These are phyloP conservation scores for Helobdella robusta DNA, from an alignment of 2,888 invertebrate genomes.

Conservation along the genomic window DNA sequence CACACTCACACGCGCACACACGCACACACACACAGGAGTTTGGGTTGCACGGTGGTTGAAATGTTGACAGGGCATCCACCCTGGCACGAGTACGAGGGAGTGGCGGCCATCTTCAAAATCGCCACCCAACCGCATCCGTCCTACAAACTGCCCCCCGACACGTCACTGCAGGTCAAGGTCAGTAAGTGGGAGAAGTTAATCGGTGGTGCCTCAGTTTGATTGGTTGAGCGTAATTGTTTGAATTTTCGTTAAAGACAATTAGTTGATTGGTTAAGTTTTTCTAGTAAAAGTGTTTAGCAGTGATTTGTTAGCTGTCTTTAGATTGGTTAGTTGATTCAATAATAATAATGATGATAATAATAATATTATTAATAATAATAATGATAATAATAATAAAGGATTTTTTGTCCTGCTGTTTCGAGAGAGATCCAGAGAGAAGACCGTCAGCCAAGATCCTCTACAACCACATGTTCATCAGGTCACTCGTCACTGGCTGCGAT, in stretches of 20 bases:
- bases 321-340: no score
- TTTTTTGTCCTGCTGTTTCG: conserved; percentile 43
- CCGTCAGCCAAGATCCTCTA: conserved; percentile 42
- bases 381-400: no score
- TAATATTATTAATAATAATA: no score
- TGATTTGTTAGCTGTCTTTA: no score
- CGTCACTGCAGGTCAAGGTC: conserved; percentile 35
- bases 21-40: conserved; percentile 42
- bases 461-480: conserved; percentile 31
- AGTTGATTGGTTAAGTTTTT: no score
- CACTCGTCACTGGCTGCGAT: conserved; percentile 1
- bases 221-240: background rate
- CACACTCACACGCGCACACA: background rate
- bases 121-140: conserved; percentile 44
- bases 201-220: background rate
- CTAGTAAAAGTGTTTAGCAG: no score
- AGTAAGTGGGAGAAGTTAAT: background rate
- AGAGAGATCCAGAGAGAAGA: conserved; percentile 39
- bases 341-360: no score
- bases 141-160: conserved; percentile 41
- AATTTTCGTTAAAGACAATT: no score
- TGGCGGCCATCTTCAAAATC: conserved; percentile 50
- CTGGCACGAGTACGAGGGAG: conserved; percentile 47
- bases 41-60: conserved; percentile 50
- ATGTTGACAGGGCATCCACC: conserved; percentile 49